Evolutionary conservation across 2,888 invertebrate species (phyloP), one percentile per base, ranked within the genome.

Genomic region (Cerastis leucographa): DNA sequence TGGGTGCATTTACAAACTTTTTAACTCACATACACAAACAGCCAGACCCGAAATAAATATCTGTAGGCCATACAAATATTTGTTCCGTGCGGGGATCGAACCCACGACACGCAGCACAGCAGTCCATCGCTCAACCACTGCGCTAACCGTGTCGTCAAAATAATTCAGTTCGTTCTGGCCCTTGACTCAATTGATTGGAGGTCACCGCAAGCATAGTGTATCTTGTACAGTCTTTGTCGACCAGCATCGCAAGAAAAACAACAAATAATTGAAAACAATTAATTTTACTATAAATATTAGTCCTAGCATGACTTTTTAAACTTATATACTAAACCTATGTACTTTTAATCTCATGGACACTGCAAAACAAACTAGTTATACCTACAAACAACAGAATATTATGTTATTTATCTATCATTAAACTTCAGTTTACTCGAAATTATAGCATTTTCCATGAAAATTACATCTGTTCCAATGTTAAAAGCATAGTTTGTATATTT

Each of bases 361-460:
- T 40, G 65, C 59, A 83, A 65, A 42, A 49, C 17, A 49, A 29
- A 51, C 35, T 42, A 62, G 64, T 19, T n/a, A 14, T n/a, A n/a
- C n/a, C n/a, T 59, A 17, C 59, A 17, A 59, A 59, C 56, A 42
- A 42, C 56, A 74, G 66, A 70, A 70, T 56, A 29, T 69, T 83
- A 44, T 62, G 46, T 49, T 35, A 74, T 61, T 83, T 65, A 71
- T 35, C 54, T 62, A 29, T 56, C 61, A 82, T 83, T 84, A 84
- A 2, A 80, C 40, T 3, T 56, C 29, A 80, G 83, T 83, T 69
- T 59, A 64, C 59, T 70, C 46, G 25, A 70, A 84, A 83, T 79
- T 68, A 71, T 79, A 66, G 62, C 56, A 73, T 83, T 66, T 78
- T 44, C n/a, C 22, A 49, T 64, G 42, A 44, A 75, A 72, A 75